A percentile compares a stretch with the other conserved stretches of the same genome.
Conservation (phyloP, 2,797 vertebrate species). For the Smutsia temminckii region DNA sequence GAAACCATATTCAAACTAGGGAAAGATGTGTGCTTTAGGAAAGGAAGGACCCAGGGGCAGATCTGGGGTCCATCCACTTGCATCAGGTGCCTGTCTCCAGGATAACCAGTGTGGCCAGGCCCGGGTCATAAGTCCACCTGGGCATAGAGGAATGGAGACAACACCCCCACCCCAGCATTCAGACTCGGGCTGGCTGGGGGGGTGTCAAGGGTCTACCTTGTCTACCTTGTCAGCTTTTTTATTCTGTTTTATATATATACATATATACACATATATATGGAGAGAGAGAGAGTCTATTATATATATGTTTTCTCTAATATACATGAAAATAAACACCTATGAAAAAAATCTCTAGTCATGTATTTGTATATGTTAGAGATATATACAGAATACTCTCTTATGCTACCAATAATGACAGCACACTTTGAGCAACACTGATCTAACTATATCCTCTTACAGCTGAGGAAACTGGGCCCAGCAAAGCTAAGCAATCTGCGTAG, state of each 20-base stretch:
- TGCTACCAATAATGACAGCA: not conserved
- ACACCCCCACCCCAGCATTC: not conserved
- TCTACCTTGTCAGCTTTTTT: not conserved
- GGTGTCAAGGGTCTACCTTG: not conserved
- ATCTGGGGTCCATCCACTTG: not conserved
- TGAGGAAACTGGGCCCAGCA: not conserved
- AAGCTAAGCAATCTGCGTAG: not conserved
- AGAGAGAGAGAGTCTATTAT: not conserved
- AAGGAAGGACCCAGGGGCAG: not conserved
- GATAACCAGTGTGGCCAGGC: not conserved
- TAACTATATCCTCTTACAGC: not conserved
- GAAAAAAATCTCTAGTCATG: not conserved
- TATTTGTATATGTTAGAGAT: not conserved
- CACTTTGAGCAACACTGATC: not conserved
- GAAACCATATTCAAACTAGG: not conserved
- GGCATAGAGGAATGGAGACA: not conserved
- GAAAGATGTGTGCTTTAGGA: not conserved
- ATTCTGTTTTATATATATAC: not conserved
- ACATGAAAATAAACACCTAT: not conserved
- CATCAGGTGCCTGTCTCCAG: too few species aligned
- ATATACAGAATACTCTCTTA: not conserved
- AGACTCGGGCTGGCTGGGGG: not conserved
- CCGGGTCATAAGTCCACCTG: not conserved
- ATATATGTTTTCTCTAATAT: not conserved
- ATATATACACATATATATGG: not conserved